phyloP scores from a whole-genome alignment of 64 coral and sea anemone species.

The Actinia tenebrosa region DNA sequence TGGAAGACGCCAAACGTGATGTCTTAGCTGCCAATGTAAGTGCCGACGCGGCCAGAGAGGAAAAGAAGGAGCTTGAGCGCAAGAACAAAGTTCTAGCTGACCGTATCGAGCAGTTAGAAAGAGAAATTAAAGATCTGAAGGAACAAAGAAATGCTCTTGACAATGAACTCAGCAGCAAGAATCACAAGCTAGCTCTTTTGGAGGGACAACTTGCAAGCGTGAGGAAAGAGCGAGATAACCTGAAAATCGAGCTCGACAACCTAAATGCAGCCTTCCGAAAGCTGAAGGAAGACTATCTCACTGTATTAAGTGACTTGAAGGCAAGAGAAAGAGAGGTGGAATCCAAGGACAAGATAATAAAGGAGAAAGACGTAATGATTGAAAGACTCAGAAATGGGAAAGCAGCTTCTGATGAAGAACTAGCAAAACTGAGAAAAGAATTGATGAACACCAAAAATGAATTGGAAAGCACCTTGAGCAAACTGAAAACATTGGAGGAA shows the following conservation, averaged over 20 bases:
- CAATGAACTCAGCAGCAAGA: constrained; percentile 78
- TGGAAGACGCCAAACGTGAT: constrained; percentile 60
- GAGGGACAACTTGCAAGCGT: constrained; percentile 67
- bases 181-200: constrained; percentile 65
- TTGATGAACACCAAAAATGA: constrained; percentile 78
- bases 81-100: constrained; percentile 53
- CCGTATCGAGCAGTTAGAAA: constrained; percentile 45
- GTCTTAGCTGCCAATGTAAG: constrained; percentile 58
- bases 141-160: constrained; percentile 79
- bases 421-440: constrained; percentile 72
- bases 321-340: constrained; percentile 54
- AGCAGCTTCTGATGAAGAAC: constrained; percentile 60
- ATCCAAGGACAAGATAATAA: constrained; percentile 48
- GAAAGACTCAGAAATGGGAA: constrained; percentile 58
- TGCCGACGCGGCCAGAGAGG: constrained; percentile 52
- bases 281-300: constrained; percentile 70
- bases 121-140: constrained; percentile 78
- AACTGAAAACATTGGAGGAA: constrained; percentile 72
- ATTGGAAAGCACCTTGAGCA: constrained; percentile 66
- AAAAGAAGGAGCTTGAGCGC: constrained; percentile 72
- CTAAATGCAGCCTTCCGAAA: constrained; percentile 55
- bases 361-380: constrained; percentile 61
- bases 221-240: constrained; percentile 65
- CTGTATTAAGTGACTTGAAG: constrained; percentile 43
- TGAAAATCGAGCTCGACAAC: constrained; percentile 60